Base-by-base conservation (phyloP, 2,113 vertebrate species). In the Nothoprocta perdicaria region DNA sequence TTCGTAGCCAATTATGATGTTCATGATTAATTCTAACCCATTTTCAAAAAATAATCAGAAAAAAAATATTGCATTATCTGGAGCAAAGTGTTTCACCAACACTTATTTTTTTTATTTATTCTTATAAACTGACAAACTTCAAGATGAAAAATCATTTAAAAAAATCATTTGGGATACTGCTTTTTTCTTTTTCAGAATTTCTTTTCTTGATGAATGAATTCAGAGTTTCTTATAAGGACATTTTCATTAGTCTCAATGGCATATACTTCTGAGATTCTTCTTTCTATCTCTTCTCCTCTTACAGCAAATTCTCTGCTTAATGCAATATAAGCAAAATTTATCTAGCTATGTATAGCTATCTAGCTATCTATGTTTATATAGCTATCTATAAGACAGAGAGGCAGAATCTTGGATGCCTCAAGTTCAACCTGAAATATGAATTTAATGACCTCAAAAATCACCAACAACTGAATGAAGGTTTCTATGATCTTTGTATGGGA, bases 401-500 rank as follows among this genome's bases (percentile, higher is more conserved):
- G 21, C 7, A 79, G 13, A 65, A 89, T 58, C 13, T 0, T 31
- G 29, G 3, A 4, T 43, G 21, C 1, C 12, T 86, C 18, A 13
- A 55, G 9, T 48, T 57, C 53, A 40, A 81, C 2, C 27, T 86
- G 14, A 74, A 26, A 35, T 31, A 57, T 6, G 13, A 12, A 71
- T 69, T 71, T 58, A 66, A 69, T 14, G 18, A 48, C 7, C 4
- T 12, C 27, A 31, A n/a, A 86, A 80, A 62, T 62, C 57, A 62
- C 10, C 24, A 80, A 10, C 23, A 40, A 23, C 61, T 80, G 17
- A 12, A n/a, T 41, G 33, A 72, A 45, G 15, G 53, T 29, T 77
- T 73, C 0, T 0, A 16, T 9, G 0, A 38, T 77, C 14, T 68
- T 66, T 58, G 3, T 0, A 63, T 33, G 3, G 3, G 9, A 6